These are phyloP conservation scores for Gymnodraco acuticeps DNA, from an alignment of 2,797 vertebrate genomes.

Conservation along the genomic window DNA sequence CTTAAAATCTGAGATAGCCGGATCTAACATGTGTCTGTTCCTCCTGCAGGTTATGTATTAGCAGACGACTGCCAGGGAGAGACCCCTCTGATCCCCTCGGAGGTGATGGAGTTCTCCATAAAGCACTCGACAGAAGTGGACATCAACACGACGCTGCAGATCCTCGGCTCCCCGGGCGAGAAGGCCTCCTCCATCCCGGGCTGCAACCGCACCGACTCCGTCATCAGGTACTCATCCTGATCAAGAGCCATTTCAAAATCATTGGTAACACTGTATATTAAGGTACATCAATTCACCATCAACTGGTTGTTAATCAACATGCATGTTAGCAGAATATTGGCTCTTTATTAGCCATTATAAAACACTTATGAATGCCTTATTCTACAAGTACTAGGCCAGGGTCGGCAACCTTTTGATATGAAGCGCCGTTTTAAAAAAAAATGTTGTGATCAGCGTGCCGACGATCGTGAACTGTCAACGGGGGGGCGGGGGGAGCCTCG, in stretches of 20 bases:
- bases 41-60: slow-evolving; percentile 87
- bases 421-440: too few relatives aligned
- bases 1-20: not conserved
- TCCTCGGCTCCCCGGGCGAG: slow-evolving; percentile 98
- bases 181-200: slow-evolving; percentile 98
- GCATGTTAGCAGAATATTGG: too few relatives aligned
- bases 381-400: too few relatives aligned
- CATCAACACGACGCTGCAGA: slow-evolving; percentile 98
- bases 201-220: slow-evolving; percentile 97
- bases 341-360: too few relatives aligned
- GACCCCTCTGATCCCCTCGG: slow-evolving; percentile 96
- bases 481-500: too few relatives aligned
- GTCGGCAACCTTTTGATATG: too few relatives aligned
- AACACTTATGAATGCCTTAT: too few relatives aligned
- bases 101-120: slow-evolving; percentile 99
- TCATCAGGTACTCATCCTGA: slow-evolving; percentile 91
- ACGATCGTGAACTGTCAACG: too few relatives aligned
- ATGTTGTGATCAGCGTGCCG: too few relatives aligned
- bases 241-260: not conserved
- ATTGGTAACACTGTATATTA: too few relatives aligned
- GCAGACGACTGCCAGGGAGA: slow-evolving; percentile 99
- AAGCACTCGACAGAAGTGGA: slow-evolving; percentile 98
- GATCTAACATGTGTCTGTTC: not conserved
- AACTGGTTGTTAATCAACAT: too few relatives aligned
- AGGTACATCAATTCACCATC: too few relatives aligned